These are phyloP conservation scores for Anseranas semipalmata DNA, from an alignment of 2,113 vertebrate species.

Conservation along the genomic window DNA sequence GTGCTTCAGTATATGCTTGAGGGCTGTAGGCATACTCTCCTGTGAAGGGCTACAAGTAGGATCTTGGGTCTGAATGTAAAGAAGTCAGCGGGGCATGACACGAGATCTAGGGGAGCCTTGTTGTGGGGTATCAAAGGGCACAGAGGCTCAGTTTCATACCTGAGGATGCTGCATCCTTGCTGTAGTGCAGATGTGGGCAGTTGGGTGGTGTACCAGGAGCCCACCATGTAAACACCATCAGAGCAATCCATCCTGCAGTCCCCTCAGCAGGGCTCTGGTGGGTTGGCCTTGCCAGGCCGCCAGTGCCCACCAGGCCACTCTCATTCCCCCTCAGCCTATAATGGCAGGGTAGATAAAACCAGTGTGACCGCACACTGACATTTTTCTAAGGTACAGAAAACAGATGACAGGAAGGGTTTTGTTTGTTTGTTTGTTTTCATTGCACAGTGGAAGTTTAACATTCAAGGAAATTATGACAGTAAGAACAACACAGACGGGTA, in stretches of 20 bases:
- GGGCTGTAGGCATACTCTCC: neutral
- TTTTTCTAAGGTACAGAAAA: neutral
- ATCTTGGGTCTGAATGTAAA: neutral
- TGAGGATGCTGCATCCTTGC: neutral
- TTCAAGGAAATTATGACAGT: neutral
- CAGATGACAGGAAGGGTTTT: neutral
- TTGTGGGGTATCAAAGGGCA: neutral
- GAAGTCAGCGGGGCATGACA: fast-evolving
- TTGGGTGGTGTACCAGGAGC: neutral
- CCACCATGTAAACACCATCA: neutral
- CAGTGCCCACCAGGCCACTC: neutral
- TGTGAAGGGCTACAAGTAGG: neutral
- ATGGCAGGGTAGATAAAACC: neutral
- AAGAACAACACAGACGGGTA: neutral
- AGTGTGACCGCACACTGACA: neutral
- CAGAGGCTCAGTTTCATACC: neutral
- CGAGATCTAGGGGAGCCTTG: neutral
- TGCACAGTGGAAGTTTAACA: neutral
- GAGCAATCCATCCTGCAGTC: neutral
- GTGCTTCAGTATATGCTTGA: neutral
- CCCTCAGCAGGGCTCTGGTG: neutral
- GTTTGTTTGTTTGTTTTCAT: neutral
- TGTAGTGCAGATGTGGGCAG: neutral
- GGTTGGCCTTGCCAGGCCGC: neutral
- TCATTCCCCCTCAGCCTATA: neutral